Conservation (phyloP, 2,888 invertebrate genomes). For the Cremastinae sp. region DNA sequence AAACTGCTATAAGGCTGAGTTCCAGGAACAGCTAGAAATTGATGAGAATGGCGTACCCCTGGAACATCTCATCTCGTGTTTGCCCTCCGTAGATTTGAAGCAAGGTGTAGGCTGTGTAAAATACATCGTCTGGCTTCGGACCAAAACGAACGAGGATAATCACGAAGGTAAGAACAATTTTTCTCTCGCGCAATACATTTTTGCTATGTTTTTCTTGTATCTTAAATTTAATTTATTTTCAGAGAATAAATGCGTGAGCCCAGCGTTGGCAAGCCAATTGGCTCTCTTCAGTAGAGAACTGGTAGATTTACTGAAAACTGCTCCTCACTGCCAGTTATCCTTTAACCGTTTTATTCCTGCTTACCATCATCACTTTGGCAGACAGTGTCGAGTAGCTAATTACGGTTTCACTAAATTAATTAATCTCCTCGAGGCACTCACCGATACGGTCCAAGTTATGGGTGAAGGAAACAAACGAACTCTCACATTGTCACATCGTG, state of each 20-base stretch:
- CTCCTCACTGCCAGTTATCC: constrained; percentile 90
- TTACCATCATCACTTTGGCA: constrained; percentile 97
- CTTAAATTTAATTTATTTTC: constrained; percentile 34
- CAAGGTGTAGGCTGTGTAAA: constrained; percentile 82
- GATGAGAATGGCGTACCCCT: constrained; percentile 90
- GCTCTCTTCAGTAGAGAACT: constrained; percentile 93
- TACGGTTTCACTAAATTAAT: constrained; percentile 97
- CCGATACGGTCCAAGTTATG: constrained; percentile 92
- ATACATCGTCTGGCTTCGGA: constrained; percentile 80
- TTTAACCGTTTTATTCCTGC: constrained; percentile 95
- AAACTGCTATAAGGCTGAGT: constrained; percentile 90
- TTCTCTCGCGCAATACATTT: too few relatives aligned
- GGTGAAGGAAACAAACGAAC: constrained; percentile 93
- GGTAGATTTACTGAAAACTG: constrained; percentile 90
- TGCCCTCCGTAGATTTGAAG: constrained; percentile 86
- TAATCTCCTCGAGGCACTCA: constrained; percentile 93
- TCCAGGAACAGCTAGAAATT: constrained; percentile 83
- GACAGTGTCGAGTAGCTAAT: constrained; percentile 96
- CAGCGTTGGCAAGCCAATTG: constrained; percentile 86
- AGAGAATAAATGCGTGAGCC: constrained; percentile 83
- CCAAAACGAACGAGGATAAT: constrained; percentile 71
- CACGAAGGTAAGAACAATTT: constrained; percentile 78
- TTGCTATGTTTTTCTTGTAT: neutral
- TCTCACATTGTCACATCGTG: constrained; percentile 92
- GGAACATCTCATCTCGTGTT: constrained; percentile 93